A percentile compares a stretch with the other conserved stretches of the same genome.
Conservation (phyloP, 2,113 vertebrate genomes). For the Notarius quadriscutis region DNA sequence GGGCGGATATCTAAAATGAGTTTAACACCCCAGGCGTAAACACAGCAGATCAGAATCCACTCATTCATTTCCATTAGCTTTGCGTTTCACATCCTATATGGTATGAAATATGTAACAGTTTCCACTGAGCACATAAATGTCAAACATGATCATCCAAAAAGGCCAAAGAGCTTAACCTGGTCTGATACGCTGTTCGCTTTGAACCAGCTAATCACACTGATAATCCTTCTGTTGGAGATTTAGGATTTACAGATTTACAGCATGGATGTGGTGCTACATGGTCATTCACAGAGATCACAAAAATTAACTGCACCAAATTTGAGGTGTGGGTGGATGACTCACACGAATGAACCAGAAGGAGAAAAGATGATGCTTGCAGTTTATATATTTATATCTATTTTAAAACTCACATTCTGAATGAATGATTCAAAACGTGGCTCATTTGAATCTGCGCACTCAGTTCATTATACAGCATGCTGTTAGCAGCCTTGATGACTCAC, state of each 20-base stretch:
- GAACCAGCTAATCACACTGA: constrained; percentile 36
- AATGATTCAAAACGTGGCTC: not conserved
- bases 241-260: constrained; percentile 20
- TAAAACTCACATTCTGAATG: constrained; percentile 5
- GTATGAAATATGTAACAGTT: constrained; percentile 7
- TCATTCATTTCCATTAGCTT: not conserved
- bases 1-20: not conserved
- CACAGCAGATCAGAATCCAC: not conserved
- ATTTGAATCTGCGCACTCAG: constrained; percentile 22
- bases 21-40: too few species aligned
- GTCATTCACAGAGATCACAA: not conserved
- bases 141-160: not conserved
- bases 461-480: constrained; percentile 51
- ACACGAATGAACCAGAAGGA: not conserved
- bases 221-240: constrained; percentile 42
- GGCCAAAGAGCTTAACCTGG: constrained; percentile 21
- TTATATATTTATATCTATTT: not conserved
- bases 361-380: not conserved
- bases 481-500: constrained; percentile 58
- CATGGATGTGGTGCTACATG: not conserved
- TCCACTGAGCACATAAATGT: not conserved
- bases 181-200: constrained; percentile 31
- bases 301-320: not conserved
- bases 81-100: not conserved
- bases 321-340: constrained; percentile 9